phyloP scores from a whole-genome alignment of 2,888 invertebrate species.

The Volucella bombylans region DNA sequence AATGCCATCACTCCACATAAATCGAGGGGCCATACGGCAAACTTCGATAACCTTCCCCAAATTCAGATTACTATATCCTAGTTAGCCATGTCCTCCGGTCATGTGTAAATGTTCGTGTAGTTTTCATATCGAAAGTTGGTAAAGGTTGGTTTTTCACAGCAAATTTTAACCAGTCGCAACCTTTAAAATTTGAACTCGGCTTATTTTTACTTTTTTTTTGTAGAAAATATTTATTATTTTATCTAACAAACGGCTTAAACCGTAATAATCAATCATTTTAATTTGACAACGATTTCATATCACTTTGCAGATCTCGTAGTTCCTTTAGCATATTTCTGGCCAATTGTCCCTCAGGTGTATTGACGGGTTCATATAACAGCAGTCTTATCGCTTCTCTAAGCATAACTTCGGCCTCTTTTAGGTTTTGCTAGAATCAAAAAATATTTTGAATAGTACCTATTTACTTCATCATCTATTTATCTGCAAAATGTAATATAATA shows the following conservation, averaged over 20 bases:
- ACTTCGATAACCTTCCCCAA: no score
- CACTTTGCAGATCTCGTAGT: slow-evolving; percentile 84
- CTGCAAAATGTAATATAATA: background rate
- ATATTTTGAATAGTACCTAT: background rate
- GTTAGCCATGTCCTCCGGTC: no score
- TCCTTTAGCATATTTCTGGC: slow-evolving; percentile 87
- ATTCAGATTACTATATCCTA: no score
- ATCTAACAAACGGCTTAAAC: background rate
- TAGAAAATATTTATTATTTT: no score
- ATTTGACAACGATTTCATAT: slow-evolving; percentile 79
- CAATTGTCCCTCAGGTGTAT: slow-evolving; percentile 88
- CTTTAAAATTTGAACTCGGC: slow-evolving; percentile 17
- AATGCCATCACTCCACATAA: no score
- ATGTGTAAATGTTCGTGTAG: no score
- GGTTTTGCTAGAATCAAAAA: slow-evolving; percentile 82
- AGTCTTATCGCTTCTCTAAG: slow-evolving; percentile 86
- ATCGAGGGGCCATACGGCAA: no score
- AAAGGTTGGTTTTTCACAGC: no score
- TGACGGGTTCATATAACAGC: slow-evolving; percentile 88
- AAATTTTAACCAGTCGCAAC: no score
- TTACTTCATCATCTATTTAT: background rate
- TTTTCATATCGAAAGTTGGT: no score
- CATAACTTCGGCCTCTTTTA: slow-evolving; percentile 84
- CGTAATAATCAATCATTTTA: background rate
- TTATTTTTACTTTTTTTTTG: background rate